phyloP scores from a whole-genome alignment of 2,797 vertebrate species.

The Sarcophilus harrisii region DNA sequence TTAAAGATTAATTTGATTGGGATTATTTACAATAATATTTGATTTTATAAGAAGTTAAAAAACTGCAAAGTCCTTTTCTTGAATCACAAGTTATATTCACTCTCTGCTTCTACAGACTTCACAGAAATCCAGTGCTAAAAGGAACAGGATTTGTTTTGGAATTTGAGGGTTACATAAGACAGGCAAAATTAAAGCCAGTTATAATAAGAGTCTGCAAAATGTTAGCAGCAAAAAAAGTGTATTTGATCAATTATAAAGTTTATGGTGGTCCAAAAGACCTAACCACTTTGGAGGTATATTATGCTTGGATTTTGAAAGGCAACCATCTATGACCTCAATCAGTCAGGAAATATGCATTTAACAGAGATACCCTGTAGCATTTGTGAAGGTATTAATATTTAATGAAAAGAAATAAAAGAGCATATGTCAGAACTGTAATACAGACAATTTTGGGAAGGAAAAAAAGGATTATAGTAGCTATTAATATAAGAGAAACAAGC shows the following conservation, averaged over 20 bases:
- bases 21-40: slow-evolving; percentile 89
- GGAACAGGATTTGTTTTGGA: slow-evolving; percentile 59
- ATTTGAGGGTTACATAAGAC: slow-evolving; percentile 59
- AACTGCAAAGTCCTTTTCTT: slow-evolving; percentile 73
- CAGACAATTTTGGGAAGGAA: slow-evolving; percentile 24
- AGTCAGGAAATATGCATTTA: slow-evolving; percentile 50
- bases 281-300: background rate
- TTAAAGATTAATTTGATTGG: slow-evolving; percentile 87
- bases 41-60: slow-evolving; percentile 84
- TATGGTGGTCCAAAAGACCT: slow-evolving; percentile 58
- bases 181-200: slow-evolving; percentile 79
- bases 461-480: slow-evolving; percentile 12
- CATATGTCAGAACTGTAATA: background rate
- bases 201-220: slow-evolving; percentile 75
- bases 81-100: slow-evolving; percentile 57
- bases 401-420: background rate
- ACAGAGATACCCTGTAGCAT: background rate
- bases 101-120: slow-evolving; percentile 56
- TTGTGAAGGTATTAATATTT: slow-evolving; percentile 55
- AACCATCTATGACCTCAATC: slow-evolving; percentile 22
- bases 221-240: slow-evolving; percentile 64
- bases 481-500: slow-evolving; percentile 29
- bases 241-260: slow-evolving; percentile 72
- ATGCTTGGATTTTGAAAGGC: slow-evolving; percentile 11
- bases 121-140: slow-evolving; percentile 10